Base-by-base conservation (phyloP, 2,113 vertebrate species). In the Ictalurus furcatus region DNA sequence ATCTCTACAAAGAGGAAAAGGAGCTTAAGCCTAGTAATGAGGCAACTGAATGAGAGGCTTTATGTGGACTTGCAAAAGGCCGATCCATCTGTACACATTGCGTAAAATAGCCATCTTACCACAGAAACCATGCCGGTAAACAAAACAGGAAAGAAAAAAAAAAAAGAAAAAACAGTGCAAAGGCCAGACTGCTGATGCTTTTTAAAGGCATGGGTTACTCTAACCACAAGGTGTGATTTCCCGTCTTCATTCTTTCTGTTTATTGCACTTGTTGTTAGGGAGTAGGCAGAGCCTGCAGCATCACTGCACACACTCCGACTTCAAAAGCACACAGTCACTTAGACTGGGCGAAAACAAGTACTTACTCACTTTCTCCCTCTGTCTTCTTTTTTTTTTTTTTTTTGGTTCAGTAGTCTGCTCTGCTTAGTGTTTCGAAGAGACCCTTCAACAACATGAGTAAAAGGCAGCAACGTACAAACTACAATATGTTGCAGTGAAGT, bases 1-100 rank as follows among this genome's bases (percentile, higher is more conserved):
- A 92, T 91, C 93, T 92, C 94, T 93, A 94, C 92, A 95, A 97
- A 97, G 92, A 94, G 92, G 92, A 95, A 95, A 96, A 96, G 92
- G 84, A 89, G 90, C 90, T 87, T 92, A 92, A 92, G 91, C 91
- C 91, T 90, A 88, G 91, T 92, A 92, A 91, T 90, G 91, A 92
- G 90, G 85, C 87, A 63, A 86, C 78, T 87, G 93, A 88, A 93
- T 92, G 88, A 87, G 90, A 69, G 85, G 81, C 89, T 93, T 93
- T 92, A 91, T 91, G 91, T 89, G 76, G 44, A 88, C 61, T 89
- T 86, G 90, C 86, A 89, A 91, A 89, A 92, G 91, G 90, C 92
- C 40, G 85, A 92, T 90, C 92, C 92, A 90, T 92, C 90, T 91
- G 92, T 90, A 92, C 89, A 91, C 89, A 90, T 40, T 54, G 74